These are phyloP conservation scores for Epinephelus moara DNA, from an alignment of 2,113 vertebrate genomes.

Conservation along the genomic window DNA sequence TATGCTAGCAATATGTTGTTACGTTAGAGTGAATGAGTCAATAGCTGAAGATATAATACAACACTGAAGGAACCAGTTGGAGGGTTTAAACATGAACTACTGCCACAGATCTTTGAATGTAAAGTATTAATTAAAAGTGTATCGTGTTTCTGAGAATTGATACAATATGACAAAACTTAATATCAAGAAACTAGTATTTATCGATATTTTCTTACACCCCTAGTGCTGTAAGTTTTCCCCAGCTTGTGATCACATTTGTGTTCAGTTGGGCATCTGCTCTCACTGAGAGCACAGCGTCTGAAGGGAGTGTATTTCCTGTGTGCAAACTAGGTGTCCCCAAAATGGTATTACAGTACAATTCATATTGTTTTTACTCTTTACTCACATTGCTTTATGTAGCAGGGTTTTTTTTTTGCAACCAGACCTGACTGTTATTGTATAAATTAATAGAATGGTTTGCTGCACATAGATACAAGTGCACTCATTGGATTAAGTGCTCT, in stretches of 20 bases:
- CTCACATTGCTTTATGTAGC: conserved; percentile 10
- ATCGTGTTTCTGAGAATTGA: too few relatives aligned
- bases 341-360: not conserved
- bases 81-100: too few relatives aligned
- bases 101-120: too few relatives aligned
- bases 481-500: conserved; percentile 5
- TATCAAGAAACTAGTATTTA: too few relatives aligned
- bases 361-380: not conserved
- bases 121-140: too few relatives aligned
- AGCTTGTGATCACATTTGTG: conserved; percentile 31
- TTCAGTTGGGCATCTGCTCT: conserved; percentile 14
- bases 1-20: too few relatives aligned
- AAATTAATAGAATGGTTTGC: not conserved
- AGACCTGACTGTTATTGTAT: not conserved
- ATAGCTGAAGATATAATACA: too few relatives aligned
- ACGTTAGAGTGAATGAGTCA: too few relatives aligned
- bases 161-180: too few relatives aligned
- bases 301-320: not conserved
- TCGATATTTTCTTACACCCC: too few relatives aligned
- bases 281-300: too few relatives aligned
- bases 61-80: too few relatives aligned
- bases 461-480: conserved; percentile 15
- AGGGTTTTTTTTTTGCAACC: not conserved
- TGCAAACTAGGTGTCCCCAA: not conserved
- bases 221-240: not conserved